Base-by-base conservation (phyloP, 2,888 invertebrate species). In the Meandrusa payeni region DNA sequence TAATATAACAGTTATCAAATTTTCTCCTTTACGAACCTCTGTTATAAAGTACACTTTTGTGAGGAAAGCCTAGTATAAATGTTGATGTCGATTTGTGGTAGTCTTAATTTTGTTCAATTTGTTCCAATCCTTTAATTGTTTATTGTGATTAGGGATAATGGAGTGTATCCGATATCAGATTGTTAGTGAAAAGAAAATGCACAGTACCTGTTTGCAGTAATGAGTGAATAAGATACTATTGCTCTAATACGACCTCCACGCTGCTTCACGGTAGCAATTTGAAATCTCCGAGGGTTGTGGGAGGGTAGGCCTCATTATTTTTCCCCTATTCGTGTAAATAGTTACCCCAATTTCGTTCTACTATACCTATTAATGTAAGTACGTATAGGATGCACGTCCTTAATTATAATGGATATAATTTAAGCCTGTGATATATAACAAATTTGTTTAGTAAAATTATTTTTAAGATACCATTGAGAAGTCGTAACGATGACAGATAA, bases 381-480 rank as follows among this genome's bases (percentile, higher is more conserved):
- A 83, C 72, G 75, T 81, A 83, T 82, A 78, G 77, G 73, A 83
- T 81, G 82, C 86, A 85, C 86, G 86, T 87, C 87, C 86, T 75
- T 81, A 70, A 76, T 68, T 57, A 61, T 83, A 83, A 79, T 69
- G 66, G 70, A 66, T 83, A 82, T 86, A 76, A 74, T 83, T 83
- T 86, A 86, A 86, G 86, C 85, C 86, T 87, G 87, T 87, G 87
- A 87, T 87, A 86, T 79, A 81, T 64, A 82, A 79, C 77, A 76
- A 75, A 75, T 69, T 76, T 63, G 72, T 81, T 79, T 83, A 83
- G 77, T 64, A 64, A 68, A 61, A 65, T 69, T 66, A 69, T 57
- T 71, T 70, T 74, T 77, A 80, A 76, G 70, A 64, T 68, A 69
- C 66, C 62, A 63, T 65, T 54, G n/a, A n/a, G n/a, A n/a, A n/a